These are phyloP conservation scores for Amphimedon queenslandica DNA, from an alignment of 37 sponge, comb jelly and placozoan genomes.

Conservation along the genomic window DNA sequence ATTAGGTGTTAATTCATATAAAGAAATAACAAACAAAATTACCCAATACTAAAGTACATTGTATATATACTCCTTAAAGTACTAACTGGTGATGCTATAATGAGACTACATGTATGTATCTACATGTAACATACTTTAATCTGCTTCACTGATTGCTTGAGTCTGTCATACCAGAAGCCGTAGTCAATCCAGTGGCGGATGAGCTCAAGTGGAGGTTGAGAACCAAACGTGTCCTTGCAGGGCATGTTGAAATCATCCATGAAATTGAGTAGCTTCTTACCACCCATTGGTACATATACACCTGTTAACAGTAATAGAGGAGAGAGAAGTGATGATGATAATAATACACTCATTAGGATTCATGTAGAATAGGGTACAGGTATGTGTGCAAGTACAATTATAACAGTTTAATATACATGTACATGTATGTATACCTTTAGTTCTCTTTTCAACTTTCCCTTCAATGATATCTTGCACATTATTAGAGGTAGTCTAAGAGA, in stretches of 20 bases:
- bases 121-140: conserved; percentile 53
- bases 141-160: conserved; percentile 83
- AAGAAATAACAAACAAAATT: no score
- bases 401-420: not conserved
- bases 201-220: conserved; percentile 98
- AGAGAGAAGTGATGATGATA: not conserved
- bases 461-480: conserved; percentile 99
- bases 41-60: not conserved
- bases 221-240: conserved; percentile 93
- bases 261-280: conserved; percentile 94
- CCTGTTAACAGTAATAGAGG: conserved; percentile 27
- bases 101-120: not conserved
- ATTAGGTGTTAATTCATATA: no score
- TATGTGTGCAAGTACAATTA: not conserved
- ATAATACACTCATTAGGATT: not conserved
- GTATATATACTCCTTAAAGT: no score
- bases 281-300: conserved; percentile 95
- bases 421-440: conserved; percentile 62
- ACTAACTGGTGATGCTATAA: not conserved
- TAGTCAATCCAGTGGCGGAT: conserved; percentile 97
- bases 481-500: conserved; percentile 84
- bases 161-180: conserved; percentile 97
- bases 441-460: conserved; percentile 97
- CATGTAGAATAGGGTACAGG: not conserved
- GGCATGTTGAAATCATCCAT: conserved; percentile 99